Conservation (phyloP, 1,140 invertebrate species). For the Atopsyche davidsoni region DNA sequence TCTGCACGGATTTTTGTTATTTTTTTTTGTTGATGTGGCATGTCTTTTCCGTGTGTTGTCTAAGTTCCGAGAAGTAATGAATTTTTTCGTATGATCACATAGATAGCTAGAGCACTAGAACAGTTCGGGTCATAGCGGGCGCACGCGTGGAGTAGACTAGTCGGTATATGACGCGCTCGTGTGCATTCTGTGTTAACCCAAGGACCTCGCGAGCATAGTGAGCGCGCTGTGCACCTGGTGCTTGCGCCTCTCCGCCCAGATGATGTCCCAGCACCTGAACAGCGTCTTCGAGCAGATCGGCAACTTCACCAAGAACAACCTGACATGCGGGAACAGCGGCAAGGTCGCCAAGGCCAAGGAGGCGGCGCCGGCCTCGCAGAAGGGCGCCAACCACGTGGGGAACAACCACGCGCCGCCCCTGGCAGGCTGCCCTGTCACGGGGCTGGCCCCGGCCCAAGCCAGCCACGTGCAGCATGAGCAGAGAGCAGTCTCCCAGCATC, state of each 20-base stretch:
- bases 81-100: too few relatives aligned
- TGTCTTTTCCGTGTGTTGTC: too few relatives aligned
- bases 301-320: constrained; percentile 48
- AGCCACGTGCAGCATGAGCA: constrained; percentile 6
- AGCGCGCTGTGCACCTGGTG: constrained; percentile 10
- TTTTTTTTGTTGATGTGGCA: too few relatives aligned
- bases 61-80: too few relatives aligned
- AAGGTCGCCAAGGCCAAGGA: constrained; percentile 41
- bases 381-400: constrained; percentile 36
- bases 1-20: too few relatives aligned
- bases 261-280: constrained; percentile 48
- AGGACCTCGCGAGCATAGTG: constrained; percentile 4
- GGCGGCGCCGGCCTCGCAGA: constrained; percentile 20
- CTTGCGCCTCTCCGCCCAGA: constrained; percentile 16
- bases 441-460: constrained; percentile 22
- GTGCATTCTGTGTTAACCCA: background rate
- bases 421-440: background rate
- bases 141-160: too few relatives aligned
- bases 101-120: too few relatives aligned
- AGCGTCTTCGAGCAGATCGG: constrained; percentile 49
- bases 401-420: constrained; percentile 36
- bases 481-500: constrained; percentile 25
- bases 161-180: too few relatives aligned
- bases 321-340: constrained; percentile 38
- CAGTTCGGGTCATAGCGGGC: too few relatives aligned